A percentile compares a stretch with the other conserved stretches of the same genome.
These are phyloP conservation scores for Enteromius argenteus DNA, from an alignment of 2,797 vertebrate genomes.

Conservation along the genomic window DNA sequence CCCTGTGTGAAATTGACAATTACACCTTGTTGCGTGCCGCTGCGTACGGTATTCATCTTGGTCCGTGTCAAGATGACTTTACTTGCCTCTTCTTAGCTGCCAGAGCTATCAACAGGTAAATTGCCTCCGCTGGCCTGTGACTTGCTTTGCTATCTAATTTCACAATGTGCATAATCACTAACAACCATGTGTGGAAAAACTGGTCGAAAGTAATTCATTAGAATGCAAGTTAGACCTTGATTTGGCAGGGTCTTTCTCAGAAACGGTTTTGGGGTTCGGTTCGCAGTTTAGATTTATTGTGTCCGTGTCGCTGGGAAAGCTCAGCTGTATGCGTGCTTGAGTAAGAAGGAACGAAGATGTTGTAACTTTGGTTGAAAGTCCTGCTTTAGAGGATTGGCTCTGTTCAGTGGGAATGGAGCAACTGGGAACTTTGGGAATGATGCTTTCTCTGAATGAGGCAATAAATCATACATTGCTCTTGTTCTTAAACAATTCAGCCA, in stretches of 20 bases:
- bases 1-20: slow-evolving; percentile 62
- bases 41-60: slow-evolving; percentile 49
- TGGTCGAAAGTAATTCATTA: slow-evolving; percentile 44
- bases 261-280: slow-evolving; percentile 19
- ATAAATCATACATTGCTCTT: slow-evolving; percentile 17
- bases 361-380: slow-evolving; percentile 32
- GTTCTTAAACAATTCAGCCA: neutral
- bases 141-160: slow-evolving; percentile 57
- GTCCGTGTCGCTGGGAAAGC: slow-evolving; percentile 23
- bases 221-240: slow-evolving; percentile 20
- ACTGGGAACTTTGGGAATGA: slow-evolving; percentile 31
- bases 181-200: slow-evolving; percentile 46
- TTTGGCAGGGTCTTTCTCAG: neutral
- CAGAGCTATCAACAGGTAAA: slow-evolving; percentile 67
- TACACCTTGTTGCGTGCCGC: slow-evolving; percentile 60
- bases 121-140: slow-evolving; percentile 65
- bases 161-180: slow-evolving; percentile 39
- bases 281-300: slow-evolving; percentile 43
- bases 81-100: slow-evolving; percentile 53
- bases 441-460: neutral
- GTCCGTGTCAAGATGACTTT: slow-evolving; percentile 54
- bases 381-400: slow-evolving; percentile 43
- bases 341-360: slow-evolving; percentile 21
- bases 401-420: slow-evolving; percentile 32
- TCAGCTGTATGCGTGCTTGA: slow-evolving; percentile 23